Base-by-base conservation (phyloP, 1,140 invertebrate genomes). In the Aphidius gifuensis region DNA sequence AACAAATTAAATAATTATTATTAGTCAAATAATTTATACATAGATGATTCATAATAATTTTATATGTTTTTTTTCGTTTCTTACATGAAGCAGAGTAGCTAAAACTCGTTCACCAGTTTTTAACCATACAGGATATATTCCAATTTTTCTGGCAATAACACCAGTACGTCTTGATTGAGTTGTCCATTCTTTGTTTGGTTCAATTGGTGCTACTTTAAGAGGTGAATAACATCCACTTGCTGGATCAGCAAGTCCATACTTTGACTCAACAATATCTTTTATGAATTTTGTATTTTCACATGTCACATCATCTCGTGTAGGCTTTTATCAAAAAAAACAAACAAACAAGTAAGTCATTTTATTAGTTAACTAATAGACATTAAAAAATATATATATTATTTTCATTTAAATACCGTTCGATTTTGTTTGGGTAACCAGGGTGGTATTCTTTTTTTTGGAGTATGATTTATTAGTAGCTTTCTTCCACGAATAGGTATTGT, bases 121-220 rank as follows among this genome's bases (percentile, higher is more conserved):
- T 3, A 86, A 76, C 96, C 96, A 99, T 75, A 98, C 82, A 9
- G 94, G 94, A 77, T 96, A 90, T 58, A 91, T 82, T 43, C 97
- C 97, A 74, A 99, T 92, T 83, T 99, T 99, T 58, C 89, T 85
- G 0, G 90, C 95, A 74, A 99, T 90, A 3, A 98, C 73, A 49
- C 97, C 97, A 64, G 87, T 86, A 72, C 97, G 84, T 64, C 83
- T 81, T 6, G 87, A 85, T 4, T 74, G 73, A 51, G 81, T 79
- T 9, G 76, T 81, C 91, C 92, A 96, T 69, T 87, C 75, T 50
- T 73, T 69, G 56, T 79, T 68, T 23, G 85, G 80, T 64, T 85
- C 83, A 49, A 84, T 75, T 6, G 86, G 83, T 62, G 79, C 71
- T 46, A 83, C 74, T 76, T 85, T 87, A n/a, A 84, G 69, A 69